Evolutionary conservation across 2,888 invertebrate species (phyloP).

Genomic region (Microplitis deprimator): DNA sequence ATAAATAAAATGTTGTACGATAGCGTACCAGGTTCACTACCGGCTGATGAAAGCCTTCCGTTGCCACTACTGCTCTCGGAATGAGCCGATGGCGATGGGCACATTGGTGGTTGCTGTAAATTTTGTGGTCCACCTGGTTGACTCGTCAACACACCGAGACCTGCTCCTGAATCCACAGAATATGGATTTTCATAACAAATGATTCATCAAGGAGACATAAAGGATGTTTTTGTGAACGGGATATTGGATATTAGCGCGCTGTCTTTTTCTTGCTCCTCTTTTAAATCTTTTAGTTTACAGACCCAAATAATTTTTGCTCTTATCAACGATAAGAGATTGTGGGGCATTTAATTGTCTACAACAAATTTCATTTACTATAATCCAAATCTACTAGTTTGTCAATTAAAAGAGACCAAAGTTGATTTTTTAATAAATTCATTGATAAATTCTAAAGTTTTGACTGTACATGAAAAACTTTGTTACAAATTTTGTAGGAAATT

Average conservation of each 20-base stretch:
- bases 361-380: too few relatives aligned
- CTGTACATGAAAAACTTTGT: too few relatives aligned
- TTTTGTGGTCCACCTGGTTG: slow-evolving; percentile 70
- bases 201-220: not conserved
- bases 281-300: too few relatives aligned
- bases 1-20: slow-evolving; percentile 11
- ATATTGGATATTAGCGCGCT: not conserved
- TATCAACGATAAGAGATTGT: too few relatives aligned
- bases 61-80: slow-evolving; percentile 89
- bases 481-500: too few relatives aligned
- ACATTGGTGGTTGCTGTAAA: slow-evolving; percentile 77
- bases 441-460: too few relatives aligned
- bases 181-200: not conserved
- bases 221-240: too few relatives aligned
- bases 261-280: not conserved
- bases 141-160: slow-evolving; percentile 68
- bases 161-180: slow-evolving; percentile 60
- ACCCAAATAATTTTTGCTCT: too few relatives aligned
- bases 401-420: too few relatives aligned
- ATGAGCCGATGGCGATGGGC: slow-evolving; percentile 88
- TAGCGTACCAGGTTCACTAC: slow-evolving; percentile 78
- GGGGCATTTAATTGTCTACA: too few relatives aligned
- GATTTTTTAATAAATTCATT: too few relatives aligned
- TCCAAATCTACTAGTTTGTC: too few relatives aligned
- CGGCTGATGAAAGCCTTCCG: slow-evolving; percentile 84